Conservation (phyloP, 2,113 vertebrate genomes). For the Pygoscelis adeliae region DNA sequence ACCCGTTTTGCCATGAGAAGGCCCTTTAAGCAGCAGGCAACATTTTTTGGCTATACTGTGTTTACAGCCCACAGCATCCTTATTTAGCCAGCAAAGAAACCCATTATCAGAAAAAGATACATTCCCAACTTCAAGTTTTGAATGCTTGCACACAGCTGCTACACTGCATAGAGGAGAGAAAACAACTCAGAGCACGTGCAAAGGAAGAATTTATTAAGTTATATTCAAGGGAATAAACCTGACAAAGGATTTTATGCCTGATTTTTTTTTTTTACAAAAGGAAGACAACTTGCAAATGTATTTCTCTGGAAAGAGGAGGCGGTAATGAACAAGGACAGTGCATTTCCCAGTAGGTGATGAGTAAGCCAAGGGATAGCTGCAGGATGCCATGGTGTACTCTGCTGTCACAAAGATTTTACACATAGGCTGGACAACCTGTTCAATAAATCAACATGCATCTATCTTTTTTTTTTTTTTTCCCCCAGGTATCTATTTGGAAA, state of each 20-base stretch:
- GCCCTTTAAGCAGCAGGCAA: neutral
- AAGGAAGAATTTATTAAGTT: neutral
- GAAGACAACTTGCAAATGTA: conserved; percentile 59
- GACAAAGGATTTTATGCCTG: conserved; percentile 42
- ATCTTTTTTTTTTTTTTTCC: neutral
- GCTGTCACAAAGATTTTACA: conserved; percentile 71
- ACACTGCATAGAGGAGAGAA: neutral
- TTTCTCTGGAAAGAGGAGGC: conserved; percentile 22
- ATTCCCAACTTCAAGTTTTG: neutral
- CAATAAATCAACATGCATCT: conserved; percentile 64
- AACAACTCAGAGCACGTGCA: neutral
- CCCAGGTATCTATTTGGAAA: conserved; percentile 6
- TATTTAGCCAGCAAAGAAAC: neutral
- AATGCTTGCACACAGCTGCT: neutral
- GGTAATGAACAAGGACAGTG: conserved; percentile 50
- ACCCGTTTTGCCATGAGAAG: neutral
- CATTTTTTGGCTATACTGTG: neutral
- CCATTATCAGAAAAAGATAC: neutral
- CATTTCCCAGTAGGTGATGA: conserved; percentile 63
- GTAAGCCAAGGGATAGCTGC: conserved; percentile 38
- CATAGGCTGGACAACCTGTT: conserved; percentile 49
- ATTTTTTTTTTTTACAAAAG: neutral
- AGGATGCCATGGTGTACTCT: conserved; percentile 53
- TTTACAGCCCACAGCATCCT: neutral
- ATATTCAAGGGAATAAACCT: conserved; percentile 5